These are phyloP conservation scores for Odobenus rosmarus DNA, from an alignment of 2,113 vertebrate species.

Conservation along the genomic window DNA sequence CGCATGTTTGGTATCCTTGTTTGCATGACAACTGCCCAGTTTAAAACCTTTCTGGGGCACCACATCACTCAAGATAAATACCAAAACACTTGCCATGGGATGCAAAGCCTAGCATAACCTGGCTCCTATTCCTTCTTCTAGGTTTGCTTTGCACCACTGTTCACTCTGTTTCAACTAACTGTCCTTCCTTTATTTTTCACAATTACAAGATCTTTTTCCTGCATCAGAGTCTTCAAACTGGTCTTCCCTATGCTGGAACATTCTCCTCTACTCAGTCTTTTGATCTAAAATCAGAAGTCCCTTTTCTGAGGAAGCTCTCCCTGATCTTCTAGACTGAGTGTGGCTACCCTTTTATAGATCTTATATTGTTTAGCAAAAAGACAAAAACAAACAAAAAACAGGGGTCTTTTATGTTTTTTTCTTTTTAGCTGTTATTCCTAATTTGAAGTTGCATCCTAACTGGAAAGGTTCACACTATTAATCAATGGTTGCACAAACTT, in stretches of 20 bases:
- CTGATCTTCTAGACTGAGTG: neutral
- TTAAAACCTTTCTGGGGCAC: neutral
- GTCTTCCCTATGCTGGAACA: neutral
- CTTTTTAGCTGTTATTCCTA: neutral
- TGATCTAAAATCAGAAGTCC: neutral
- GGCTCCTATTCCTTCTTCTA: accelerated
- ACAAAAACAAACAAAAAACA: slow-evolving; percentile 15
- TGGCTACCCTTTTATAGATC: neutral
- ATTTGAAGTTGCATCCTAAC: neutral
- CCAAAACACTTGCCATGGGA: neutral
- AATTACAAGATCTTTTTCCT: neutral
- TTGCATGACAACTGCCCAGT: neutral
- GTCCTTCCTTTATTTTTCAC: neutral
- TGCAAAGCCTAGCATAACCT: neutral
- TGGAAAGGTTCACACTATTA: neutral
- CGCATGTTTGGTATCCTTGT: neutral
- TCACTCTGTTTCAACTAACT: neutral
- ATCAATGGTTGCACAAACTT: neutral
- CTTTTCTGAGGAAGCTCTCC: neutral
- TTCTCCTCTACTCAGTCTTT: neutral
- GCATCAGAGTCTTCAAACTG: neutral
- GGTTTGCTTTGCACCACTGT: neutral
- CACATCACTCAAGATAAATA: neutral
- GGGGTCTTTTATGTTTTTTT: neutral
- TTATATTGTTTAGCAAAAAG: neutral